Evolutionary conservation across 2,888 invertebrate species (phyloP), one percentile per base, ranked within the genome.

Genomic region (Xestia c-nigrum): DNA sequence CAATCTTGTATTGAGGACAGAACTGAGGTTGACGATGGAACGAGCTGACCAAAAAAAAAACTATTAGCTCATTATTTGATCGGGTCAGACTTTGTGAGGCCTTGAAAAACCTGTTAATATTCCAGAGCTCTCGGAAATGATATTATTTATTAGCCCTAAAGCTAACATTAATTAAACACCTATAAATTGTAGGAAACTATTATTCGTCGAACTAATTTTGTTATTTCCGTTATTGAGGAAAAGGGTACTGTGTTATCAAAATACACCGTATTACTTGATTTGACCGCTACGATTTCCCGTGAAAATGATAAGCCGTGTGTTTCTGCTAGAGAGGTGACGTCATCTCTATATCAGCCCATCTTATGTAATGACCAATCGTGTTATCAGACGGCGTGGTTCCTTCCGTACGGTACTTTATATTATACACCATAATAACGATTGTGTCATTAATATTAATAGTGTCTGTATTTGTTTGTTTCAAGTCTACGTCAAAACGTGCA

Each of bases 351-450:
- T 80, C 73, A 43, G 72, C 72, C 78, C 74, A 71, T 79, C 84
- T 85, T 82, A 86, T 81, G 78, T 80, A 84, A 84, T 88, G 84
- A 85, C 76, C 83, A 88, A 80, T 87, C 72, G 61, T 72, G 72
- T 74, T 83, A 84, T 87, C 88, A 91, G 90, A 90, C 91, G 47
- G 91, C 87, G 73, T 82, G 88, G 88, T 86, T 78, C 78, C 83
- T 75, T 78, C 61, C 68, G 66, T 83, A 81, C 68, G 63, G 68
- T 72, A 71, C 31, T 70, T 38, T 55, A 61, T 31, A 31, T 31
- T 2, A 31, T 40, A 57, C 72, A 81, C 76, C 78, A 63, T 75
- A 55, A 78, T 72, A 68, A 74, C 59, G 52, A 67, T 72, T 59
- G 69, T 82, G 59, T 72, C 63, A 83, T 86, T 47, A 69, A 59